phyloP scores from a whole-genome alignment of 53 echinoderm and acorn worm genomes.

The Arbacia lixula region DNA sequence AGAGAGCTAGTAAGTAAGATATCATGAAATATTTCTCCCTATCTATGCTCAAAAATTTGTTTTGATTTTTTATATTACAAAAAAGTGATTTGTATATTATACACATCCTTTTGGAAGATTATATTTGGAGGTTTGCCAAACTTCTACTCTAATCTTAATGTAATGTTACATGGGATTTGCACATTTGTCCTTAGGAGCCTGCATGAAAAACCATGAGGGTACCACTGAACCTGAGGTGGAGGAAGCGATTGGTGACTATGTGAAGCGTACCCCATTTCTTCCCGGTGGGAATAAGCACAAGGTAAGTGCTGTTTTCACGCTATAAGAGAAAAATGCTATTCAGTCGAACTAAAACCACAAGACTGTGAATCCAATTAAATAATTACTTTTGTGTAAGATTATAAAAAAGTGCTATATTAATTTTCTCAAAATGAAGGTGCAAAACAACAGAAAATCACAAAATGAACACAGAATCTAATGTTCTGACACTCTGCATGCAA shows the following conservation, averaged over 20 bases:
- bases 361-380: conserved; percentile 26
- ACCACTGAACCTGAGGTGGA: conserved; percentile 33
- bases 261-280: conserved; percentile 39
- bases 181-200: conserved; percentile 36
- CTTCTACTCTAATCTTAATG: conserved; percentile 16
- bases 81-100: conserved; percentile 28
- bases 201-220: conserved; percentile 35
- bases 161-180: conserved; percentile 30
- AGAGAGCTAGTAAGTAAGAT: conserved; percentile 20
- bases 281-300: conserved; percentile 46
- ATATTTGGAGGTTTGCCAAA: conserved; percentile 30
- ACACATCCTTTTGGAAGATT: conserved; percentile 13
- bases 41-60: conserved; percentile 22
- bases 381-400: conserved; percentile 27
- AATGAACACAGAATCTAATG: conserved; percentile 27
- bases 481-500: conserved; percentile 22
- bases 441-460: conserved; percentile 30
- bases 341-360: conserved; percentile 20
- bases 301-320: conserved; percentile 40
- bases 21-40: conserved; percentile 23
- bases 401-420: conserved; percentile 21
- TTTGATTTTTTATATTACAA: conserved; percentile 16
- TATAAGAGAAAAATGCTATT: conserved; percentile 30
- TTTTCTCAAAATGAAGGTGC: conserved; percentile 19
- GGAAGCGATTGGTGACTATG: conserved; percentile 29